Percentiles rank a stretch among this genome's conserved stretches.
Evolutionary conservation across 2,113 vertebrate genomes (phyloP).

Genomic region (Arvicanthis niloticus): DNA sequence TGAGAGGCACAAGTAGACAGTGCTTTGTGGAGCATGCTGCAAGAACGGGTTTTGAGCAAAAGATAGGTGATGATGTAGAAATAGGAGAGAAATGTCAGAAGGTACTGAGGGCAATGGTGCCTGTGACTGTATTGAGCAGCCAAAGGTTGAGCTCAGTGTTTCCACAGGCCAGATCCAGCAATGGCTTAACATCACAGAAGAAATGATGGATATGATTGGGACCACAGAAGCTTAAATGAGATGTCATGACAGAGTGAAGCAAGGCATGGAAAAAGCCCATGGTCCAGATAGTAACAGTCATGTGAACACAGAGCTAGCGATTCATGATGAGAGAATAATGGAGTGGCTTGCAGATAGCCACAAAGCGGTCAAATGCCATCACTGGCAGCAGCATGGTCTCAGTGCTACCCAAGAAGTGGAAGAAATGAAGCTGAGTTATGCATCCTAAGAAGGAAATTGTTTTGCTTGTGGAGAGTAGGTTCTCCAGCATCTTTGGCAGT

Average conservation of each 20-base stretch:
- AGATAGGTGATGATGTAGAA: conserved; percentile 61
- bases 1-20: conserved; percentile 60
- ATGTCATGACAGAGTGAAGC: conserved; percentile 63
- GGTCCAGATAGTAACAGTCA: neutral
- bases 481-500: conserved; percentile 65
- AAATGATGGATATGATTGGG: conserved; percentile 16
- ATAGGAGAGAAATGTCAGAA: conserved; percentile 72
- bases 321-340: conserved; percentile 57
- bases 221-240: conserved; percentile 49
- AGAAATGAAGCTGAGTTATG: conserved; percentile 71
- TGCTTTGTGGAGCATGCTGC: conserved; percentile 18
- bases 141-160: conserved; percentile 58
- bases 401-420: conserved; percentile 61
- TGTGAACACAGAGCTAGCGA: neutral
- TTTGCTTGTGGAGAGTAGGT: conserved; percentile 29
- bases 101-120: neutral
- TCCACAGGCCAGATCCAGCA: conserved; percentile 66
- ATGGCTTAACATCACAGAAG: conserved; percentile 70
- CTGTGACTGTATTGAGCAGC: conserved; percentile 57
- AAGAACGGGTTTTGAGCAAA: conserved; percentile 10
- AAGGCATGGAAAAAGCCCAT: conserved; percentile 65
- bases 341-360: conserved; percentile 69
- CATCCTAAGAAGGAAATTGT: conserved; percentile 65
- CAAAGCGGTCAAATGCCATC: conserved; percentile 58
- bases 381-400: conserved; percentile 53